Conservation (phyloP, 2,797 vertebrate genomes). For the Falco columbarius region DNA sequence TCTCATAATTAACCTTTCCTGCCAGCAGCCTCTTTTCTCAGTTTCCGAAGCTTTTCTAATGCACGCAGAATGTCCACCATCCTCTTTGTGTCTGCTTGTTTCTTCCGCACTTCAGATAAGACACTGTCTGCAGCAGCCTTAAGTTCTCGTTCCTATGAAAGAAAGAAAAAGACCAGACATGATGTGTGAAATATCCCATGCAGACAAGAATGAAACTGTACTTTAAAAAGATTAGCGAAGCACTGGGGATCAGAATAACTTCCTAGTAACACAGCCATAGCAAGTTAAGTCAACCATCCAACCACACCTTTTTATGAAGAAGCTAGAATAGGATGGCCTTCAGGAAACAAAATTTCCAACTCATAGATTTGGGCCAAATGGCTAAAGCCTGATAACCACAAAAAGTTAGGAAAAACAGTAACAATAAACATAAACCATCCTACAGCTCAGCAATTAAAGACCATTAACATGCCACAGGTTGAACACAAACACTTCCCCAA, state of each 20-base stretch:
- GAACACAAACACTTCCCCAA: not conserved
- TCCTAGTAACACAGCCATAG: not conserved
- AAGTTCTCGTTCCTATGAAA: slow-evolving; percentile 87
- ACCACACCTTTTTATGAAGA: not conserved
- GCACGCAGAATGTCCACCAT: slow-evolving; percentile 89
- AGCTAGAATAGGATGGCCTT: accelerated
- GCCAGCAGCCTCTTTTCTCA: slow-evolving; percentile 92
- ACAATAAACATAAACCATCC: not conserved
- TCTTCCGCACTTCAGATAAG: slow-evolving; percentile 91
- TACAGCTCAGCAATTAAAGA: not conserved
- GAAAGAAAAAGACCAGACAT: not conserved
- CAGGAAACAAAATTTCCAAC: not conserved
- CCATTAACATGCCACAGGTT: not conserved
- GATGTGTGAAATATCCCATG: accelerated
- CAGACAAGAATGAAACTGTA: not conserved
- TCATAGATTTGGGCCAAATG: not conserved
- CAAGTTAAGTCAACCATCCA: not conserved
- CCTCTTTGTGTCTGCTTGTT: slow-evolving; percentile 91
- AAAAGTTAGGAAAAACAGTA: not conserved
- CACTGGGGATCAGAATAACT: not conserved
- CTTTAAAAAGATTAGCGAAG: not conserved
- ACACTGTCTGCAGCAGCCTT: slow-evolving; percentile 92
- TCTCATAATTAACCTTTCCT: slow-evolving; percentile 82
- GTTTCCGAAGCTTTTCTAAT: slow-evolving; percentile 90
- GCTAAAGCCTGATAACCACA: not conserved